Evolutionary conservation across 2,113 vertebrate species (phyloP).

Genomic region (Nyctibius bracteatus): DNA sequence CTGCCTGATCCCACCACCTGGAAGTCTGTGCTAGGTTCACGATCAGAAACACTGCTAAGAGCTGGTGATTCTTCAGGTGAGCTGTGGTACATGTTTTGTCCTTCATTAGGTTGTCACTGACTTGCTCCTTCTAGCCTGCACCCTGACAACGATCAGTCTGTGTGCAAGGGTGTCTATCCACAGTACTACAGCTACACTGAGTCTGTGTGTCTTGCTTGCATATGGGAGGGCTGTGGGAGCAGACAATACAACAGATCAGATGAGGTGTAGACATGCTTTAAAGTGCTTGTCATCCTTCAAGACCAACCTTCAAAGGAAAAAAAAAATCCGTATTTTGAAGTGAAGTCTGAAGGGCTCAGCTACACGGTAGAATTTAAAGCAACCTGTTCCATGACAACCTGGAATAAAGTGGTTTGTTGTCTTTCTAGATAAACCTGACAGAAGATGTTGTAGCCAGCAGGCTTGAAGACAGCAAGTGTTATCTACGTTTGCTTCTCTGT

Average conservation of each 20-base stretch:
- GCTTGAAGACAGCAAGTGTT: neutral
- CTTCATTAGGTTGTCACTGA: neutral
- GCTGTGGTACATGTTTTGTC: neutral
- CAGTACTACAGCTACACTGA: neutral
- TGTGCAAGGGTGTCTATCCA: neutral
- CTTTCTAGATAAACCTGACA: neutral
- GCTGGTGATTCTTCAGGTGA: neutral
- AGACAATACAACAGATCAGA: conserved; percentile 15
- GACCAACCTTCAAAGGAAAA: neutral
- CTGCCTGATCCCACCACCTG: neutral
- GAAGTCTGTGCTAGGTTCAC: neutral
- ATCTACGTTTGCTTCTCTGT: neutral
- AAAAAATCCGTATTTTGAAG: neutral
- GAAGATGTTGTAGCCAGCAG: neutral
- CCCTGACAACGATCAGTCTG: neutral
- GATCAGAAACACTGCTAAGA: neutral
- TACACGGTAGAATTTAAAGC: neutral
- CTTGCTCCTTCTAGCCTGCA: neutral
- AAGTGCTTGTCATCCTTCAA: conserved; percentile 28
- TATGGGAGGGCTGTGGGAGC: neutral
- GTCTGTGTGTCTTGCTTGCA: neutral
- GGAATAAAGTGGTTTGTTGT: neutral
- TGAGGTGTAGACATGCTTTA: conserved; percentile 3
- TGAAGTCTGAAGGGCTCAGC: neutral
- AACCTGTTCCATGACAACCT: neutral